phyloP scores from a whole-genome alignment of 2,113 vertebrate genomes.

The Burhinus oedicnemus region DNA sequence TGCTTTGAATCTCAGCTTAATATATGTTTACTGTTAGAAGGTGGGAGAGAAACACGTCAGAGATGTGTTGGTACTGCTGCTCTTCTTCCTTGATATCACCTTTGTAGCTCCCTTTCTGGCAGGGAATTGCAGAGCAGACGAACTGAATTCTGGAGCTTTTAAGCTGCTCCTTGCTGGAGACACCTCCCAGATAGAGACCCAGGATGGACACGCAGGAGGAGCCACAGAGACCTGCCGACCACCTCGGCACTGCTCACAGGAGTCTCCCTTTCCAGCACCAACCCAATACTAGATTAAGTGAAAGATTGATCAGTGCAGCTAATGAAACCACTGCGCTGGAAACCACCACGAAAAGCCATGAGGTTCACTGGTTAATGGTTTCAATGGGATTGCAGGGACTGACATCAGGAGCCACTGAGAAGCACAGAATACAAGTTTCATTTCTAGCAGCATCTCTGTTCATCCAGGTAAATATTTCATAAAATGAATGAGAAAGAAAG shows the following conservation, averaged over 20 bases:
- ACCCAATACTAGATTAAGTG: not conserved
- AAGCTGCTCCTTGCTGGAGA: not conserved
- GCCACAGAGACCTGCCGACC: fast-evolving
- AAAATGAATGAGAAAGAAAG: not conserved
- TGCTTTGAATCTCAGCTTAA: not conserved
- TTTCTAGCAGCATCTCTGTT: not conserved
- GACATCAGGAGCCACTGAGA: not conserved
- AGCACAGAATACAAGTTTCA: not conserved
- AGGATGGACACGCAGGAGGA: not conserved
- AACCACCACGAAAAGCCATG: not conserved
- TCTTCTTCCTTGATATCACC: not conserved
- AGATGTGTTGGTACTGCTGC: not conserved
- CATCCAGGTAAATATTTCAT: not conserved
- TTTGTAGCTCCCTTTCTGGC: not conserved
- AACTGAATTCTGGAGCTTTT: not conserved
- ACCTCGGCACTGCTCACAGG: fast-evolving
- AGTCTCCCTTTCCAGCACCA: not conserved
- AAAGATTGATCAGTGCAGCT: not conserved
- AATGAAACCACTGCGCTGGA: not conserved
- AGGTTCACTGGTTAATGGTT: not conserved
- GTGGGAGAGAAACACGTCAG: not conserved
- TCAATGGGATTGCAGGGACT: not conserved
- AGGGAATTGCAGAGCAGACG: not conserved
- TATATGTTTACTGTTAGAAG: not conserved
- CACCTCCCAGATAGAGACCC: not conserved